Evolutionary conservation across 2,797 vertebrate genomes (phyloP).

Genomic region (Lemur catta): DNA sequence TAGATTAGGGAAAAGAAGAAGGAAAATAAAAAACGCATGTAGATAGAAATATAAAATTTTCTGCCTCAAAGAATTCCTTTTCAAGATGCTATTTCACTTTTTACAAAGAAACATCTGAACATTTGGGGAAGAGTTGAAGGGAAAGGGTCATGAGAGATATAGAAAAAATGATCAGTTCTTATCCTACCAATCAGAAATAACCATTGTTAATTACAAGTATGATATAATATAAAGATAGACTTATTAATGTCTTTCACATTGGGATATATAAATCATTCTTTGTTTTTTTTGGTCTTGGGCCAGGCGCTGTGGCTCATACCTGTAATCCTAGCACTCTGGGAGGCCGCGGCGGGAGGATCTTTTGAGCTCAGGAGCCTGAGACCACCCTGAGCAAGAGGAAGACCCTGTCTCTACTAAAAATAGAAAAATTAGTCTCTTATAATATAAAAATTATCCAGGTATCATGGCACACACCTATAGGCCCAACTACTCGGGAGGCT

Average conservation of each 20-base stretch:
- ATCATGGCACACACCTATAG: too few relatives aligned
- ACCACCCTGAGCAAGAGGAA: too few relatives aligned
- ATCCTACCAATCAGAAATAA: neutral
- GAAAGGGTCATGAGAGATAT: neutral
- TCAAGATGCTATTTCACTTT: neutral
- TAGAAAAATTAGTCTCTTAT: too few relatives aligned
- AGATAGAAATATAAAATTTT: slow-evolving; percentile 11
- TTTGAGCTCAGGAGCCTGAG: too few relatives aligned
- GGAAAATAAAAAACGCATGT: neutral
- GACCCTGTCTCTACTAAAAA: too few relatives aligned
- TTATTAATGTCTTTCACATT: neutral
- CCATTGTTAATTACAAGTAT: neutral
- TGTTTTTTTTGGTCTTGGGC: neutral
- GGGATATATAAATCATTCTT: neutral
- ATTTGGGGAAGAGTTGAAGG: neutral
- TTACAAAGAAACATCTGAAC: neutral
- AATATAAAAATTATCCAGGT: too few relatives aligned
- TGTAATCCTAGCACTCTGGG: too few relatives aligned
- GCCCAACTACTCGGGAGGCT: too few relatives aligned
- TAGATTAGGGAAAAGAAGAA: neutral
- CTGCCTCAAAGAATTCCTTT: slow-evolving; percentile 5
- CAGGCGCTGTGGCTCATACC: too few relatives aligned
- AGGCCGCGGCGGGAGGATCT: too few relatives aligned
- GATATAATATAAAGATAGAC: neutral
- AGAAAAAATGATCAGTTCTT: neutral